Base-by-base conservation (phyloP, 2,888 invertebrate species). In the Synanthedon myopaeformis region DNA sequence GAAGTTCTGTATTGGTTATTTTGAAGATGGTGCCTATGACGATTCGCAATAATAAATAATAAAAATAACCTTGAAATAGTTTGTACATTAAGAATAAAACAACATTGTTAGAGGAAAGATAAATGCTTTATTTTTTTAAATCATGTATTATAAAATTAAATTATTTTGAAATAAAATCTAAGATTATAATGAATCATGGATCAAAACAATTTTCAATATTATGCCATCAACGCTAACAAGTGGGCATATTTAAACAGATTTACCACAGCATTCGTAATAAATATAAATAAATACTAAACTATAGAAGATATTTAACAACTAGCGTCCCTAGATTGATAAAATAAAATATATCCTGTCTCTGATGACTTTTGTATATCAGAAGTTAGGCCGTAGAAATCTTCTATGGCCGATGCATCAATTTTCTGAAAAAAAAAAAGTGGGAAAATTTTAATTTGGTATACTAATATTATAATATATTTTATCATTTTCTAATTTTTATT, bases 311-410 rank as follows among this genome's bases (percentile, higher is more conserved):
- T 77, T 84, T 85, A 89, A 79, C 92, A 93, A 86, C 84, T 87
- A 84, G 83, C 86, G 64, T 96, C 96, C 73, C 94, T 92, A 56
- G 97, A 97, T 85, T 98, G 98, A 89, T 99, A 99, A 89, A 99
- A 99, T 70, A 99, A 89, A 79, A 99, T 99, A 87, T 99, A 99
- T 69, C 99, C 99, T 54, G 99, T 99, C 89, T 99, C 99, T 45
- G 99, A 99, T 62, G 98, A 98, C 87, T 99, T 99, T 82, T 98
- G 98, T 76, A 97, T 95, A 82, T 99, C 99, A 58, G 98, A 97
- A 55, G 99, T 97, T 73, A 99, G 92, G 74, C 99, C 99, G 88
- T 98, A 99, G 87, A 99, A 99, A 85, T 99, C 99, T 90, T 99
- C 99, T 86, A 99, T 98, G 64, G 96, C 94, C 56, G 98, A 96